phyloP scores from a whole-genome alignment of 2,888 invertebrate species.

The Odontomyia ornata region DNA sequence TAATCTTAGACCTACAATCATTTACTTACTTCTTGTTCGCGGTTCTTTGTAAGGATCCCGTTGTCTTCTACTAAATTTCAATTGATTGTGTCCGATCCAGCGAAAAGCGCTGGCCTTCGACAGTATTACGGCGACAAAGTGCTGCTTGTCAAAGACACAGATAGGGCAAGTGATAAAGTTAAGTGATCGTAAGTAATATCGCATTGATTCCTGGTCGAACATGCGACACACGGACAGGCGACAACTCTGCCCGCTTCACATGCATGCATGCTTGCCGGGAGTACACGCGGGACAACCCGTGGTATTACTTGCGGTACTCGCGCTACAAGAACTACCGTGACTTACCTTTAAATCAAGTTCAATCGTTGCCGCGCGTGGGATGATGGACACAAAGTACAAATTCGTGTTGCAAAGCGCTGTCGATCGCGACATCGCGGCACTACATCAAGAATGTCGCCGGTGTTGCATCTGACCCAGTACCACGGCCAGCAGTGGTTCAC shows the following conservation, averaged over 20 bases:
- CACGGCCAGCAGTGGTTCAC: neutral
- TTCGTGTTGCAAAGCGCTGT: constrained; percentile 38
- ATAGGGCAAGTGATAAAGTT: constrained; percentile 32
- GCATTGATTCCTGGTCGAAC: constrained; percentile 42
- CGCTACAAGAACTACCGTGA: constrained; percentile 31
- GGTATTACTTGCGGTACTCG: constrained; percentile 3
- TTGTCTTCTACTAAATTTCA: constrained; percentile 29
- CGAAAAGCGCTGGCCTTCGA: neutral
- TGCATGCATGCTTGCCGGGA: no score
- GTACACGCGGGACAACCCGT: neutral
- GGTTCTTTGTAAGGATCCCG: constrained; percentile 11
- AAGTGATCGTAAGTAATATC: constrained; percentile 44
- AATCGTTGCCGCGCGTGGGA: constrained; percentile 38
- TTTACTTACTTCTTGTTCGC: constrained; percentile 20
- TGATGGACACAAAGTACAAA: constrained; percentile 43
- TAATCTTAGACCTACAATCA: constrained; percentile 24
- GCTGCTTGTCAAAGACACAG: constrained; percentile 28
- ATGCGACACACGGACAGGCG: constrained; percentile 21
- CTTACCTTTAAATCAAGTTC: constrained; percentile 40
- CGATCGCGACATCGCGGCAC: constrained; percentile 22
- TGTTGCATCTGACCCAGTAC: constrained; percentile 22
- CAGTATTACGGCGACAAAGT: constrained; percentile 25
- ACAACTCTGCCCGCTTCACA: neutral
- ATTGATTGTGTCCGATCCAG: neutral
- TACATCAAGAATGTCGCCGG: constrained; percentile 25